A percentile compares a stretch with the other conserved stretches of the same genome.
phyloP scores from a whole-genome alignment of 2,888 invertebrate species.

The Sicus ferrugineus region DNA sequence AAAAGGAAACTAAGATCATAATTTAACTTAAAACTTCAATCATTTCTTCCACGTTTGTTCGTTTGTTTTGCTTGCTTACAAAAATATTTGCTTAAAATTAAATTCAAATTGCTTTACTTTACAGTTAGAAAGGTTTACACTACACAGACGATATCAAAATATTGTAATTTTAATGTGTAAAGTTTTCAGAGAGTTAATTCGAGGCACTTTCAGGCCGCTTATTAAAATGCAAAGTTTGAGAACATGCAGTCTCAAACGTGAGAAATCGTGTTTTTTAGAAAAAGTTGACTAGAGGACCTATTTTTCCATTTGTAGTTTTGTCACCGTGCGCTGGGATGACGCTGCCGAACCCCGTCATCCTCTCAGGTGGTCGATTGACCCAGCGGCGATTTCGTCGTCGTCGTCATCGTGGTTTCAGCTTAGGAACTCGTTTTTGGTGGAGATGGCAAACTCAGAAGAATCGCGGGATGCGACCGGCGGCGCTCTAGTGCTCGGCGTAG shows the following conservation, averaged over 20 bases:
- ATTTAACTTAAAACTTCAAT: constrained; percentile 31
- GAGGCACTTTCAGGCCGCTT: constrained; percentile 49
- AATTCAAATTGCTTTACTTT: constrained; percentile 38
- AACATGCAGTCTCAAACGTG: not conserved
- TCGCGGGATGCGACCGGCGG: constrained; percentile 39
- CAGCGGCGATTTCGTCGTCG: constrained; percentile 14
- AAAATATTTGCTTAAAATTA: constrained; percentile 27
- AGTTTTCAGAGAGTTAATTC: constrained; percentile 42
- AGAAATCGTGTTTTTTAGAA: constrained; percentile 41
- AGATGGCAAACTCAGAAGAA: constrained; percentile 49
- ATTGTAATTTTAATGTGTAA: too few species aligned
- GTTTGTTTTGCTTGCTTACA: constrained; percentile 32
- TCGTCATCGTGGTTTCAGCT: constrained; percentile 35
- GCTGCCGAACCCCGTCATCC: constrained; percentile 21
- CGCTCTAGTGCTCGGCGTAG: constrained; percentile 51
- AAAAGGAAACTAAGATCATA: constrained; percentile 25
- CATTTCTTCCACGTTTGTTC: constrained; percentile 41
- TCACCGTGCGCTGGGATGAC: constrained; percentile 29
- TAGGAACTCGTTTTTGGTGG: constrained; percentile 66
- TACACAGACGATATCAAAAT: too few species aligned
- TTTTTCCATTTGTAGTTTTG: not conserved
- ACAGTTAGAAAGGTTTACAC: too few species aligned
- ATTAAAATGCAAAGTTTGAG: constrained; percentile 40
- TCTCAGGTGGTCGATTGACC: constrained; percentile 2
- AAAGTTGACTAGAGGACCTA: constrained; percentile 55